These are phyloP conservation scores for Caranx ignobilis DNA, from an alignment of 2,113 vertebrate genomes.

Conservation along the genomic window DNA sequence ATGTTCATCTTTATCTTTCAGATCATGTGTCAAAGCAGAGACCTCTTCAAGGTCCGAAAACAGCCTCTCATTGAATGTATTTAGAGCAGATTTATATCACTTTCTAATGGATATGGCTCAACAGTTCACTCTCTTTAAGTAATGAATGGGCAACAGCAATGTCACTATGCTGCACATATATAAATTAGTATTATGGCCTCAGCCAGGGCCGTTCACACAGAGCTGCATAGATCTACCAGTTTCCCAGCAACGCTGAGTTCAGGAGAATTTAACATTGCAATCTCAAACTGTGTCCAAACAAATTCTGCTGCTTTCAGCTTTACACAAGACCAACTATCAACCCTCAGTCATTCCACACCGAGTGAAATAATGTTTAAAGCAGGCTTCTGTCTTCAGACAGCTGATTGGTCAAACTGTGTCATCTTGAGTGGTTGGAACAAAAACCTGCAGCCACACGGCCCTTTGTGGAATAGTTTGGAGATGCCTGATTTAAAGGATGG, in stretches of 20 bases:
- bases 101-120: slow-evolving; percentile 38
- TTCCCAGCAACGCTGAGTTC: slow-evolving; percentile 21
- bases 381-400: too few species aligned
- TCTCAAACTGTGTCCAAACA: slow-evolving; percentile 4
- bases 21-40: neutral
- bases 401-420: too few species aligned
- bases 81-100: slow-evolving; percentile 52
- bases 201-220: neutral
- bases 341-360: neutral
- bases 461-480: too few species aligned
- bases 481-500: too few species aligned
- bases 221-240: slow-evolving; percentile 22
- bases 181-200: slow-evolving; percentile 21
- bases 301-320: slow-evolving; percentile 4
- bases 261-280: slow-evolving; percentile 18
- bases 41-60: slow-evolving; percentile 4
- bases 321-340: neutral
- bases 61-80: slow-evolving; percentile 16
- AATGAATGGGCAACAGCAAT: slow-evolving; percentile 35
- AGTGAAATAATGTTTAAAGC: neutral
- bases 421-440: too few species aligned
- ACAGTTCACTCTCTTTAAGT: slow-evolving; percentile 20
- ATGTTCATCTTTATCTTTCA: slow-evolving; percentile 6
- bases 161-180: slow-evolving; percentile 16
- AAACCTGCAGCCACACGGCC: too few species aligned